phyloP scores from a whole-genome alignment of 2,888 invertebrate species.

The Polydrusus pterygomalis region DNA sequence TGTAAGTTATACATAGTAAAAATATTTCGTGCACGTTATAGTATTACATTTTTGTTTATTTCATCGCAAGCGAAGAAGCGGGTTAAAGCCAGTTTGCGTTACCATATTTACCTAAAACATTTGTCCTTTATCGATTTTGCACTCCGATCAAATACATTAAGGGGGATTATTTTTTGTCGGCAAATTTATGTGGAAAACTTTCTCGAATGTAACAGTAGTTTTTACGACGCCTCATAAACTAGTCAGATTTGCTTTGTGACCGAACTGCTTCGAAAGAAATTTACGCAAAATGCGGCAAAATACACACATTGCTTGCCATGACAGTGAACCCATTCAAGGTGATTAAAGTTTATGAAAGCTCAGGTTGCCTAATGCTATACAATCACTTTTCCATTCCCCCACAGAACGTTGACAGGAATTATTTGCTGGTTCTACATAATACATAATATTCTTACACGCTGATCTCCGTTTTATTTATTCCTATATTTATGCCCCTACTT shows the following conservation, averaged over 20 bases:
- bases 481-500: conserved; percentile 28
- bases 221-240: conserved; percentile 37
- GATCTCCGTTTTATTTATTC: conserved; percentile 33
- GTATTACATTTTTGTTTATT: too few species aligned
- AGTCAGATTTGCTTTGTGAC: conserved; percentile 27
- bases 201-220: conserved; percentile 18
- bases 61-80: too few species aligned
- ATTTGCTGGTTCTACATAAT: conserved; percentile 24
- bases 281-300: conserved; percentile 46
- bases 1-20: too few species aligned
- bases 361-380: conserved; percentile 42
- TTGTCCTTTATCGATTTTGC: background rate
- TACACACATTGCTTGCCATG: conserved; percentile 36
- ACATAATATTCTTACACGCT: conserved; percentile 7
- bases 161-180: conserved; percentile 10
- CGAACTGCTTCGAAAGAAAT: conserved; percentile 43
- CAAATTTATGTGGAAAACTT: conserved; percentile 26
- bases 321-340: conserved; percentile 41
- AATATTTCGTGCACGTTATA: too few species aligned
- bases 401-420: conserved; percentile 40
- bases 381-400: conserved; percentile 43
- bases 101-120: too few species aligned
- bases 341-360: conserved; percentile 50
- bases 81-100: too few species aligned
- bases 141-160: background rate